A percentile compares a stretch with the other conserved stretches of the same genome.
phyloP scores from a whole-genome alignment of 2,113 vertebrate genomes.

The Pelobates fuscus region DNA sequence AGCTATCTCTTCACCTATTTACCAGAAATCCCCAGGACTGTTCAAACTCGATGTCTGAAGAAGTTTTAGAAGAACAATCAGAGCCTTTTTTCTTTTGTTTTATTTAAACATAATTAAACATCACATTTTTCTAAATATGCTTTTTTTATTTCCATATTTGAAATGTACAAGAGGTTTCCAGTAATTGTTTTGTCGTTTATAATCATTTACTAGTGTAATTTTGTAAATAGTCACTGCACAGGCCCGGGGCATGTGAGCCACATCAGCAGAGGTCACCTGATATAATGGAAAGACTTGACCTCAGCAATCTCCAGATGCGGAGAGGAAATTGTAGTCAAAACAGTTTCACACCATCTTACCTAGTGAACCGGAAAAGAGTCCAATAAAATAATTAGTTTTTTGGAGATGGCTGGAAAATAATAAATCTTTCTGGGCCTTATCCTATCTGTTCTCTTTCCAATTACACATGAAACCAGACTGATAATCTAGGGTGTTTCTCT shows the following conservation, averaged over 20 bases:
- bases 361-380: neutral
- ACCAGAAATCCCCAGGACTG: too few species aligned
- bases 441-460: conserved; percentile 42
- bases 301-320: conserved; percentile 10
- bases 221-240: too few species aligned
- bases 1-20: too few species aligned
- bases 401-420: conserved; percentile 29
- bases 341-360: conserved; percentile 22
- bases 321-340: conserved; percentile 45
- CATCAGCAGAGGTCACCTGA: neutral
- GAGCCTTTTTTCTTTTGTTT: too few species aligned
- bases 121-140: too few species aligned
- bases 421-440: conserved; percentile 31
- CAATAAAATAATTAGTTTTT: conserved; percentile 19
- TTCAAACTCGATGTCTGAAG: too few species aligned
- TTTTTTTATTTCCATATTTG: too few species aligned
- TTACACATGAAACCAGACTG: conserved; percentile 43
- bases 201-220: too few species aligned
- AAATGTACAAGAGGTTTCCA: too few species aligned
- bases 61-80: too few species aligned
- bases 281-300: neutral
- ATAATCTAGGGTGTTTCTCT: conserved; percentile 48
- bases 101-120: too few species aligned
- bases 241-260: neutral
- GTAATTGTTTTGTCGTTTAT: too few species aligned